Percentiles rank a stretch among this genome's conserved stretches.
phyloP scores from a whole-genome alignment of 2,888 invertebrate genomes.

The Cistogaster globosa region DNA sequence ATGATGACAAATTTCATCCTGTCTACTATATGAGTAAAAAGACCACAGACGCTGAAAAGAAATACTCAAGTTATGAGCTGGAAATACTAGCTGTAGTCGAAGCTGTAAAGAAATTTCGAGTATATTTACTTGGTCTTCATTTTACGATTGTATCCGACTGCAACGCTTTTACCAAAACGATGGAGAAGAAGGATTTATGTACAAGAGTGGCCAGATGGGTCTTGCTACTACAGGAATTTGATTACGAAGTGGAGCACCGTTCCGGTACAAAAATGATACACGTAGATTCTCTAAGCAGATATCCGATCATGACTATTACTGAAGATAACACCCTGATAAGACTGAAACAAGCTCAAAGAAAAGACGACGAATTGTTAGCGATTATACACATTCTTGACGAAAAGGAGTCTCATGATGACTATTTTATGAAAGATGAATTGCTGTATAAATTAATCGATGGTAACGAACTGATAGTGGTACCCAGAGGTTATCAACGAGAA shows the following conservation, averaged over 20 bases:
- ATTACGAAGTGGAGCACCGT: conserved; percentile 71
- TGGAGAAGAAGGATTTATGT: conserved; percentile 67
- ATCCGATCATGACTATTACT: conserved; percentile 41
- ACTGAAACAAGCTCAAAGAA: conserved; percentile 56
- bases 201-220: conserved; percentile 66
- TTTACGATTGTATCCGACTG: conserved; percentile 53
- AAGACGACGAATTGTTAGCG: conserved; percentile 69
- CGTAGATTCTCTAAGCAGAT: conserved; percentile 56
- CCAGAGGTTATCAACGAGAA: conserved; percentile 42
- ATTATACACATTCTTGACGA: conserved; percentile 61
- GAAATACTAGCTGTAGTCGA: conserved; percentile 56
- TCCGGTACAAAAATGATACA: conserved; percentile 64
- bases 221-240: conserved; percentile 44
- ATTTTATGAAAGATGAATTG: conserved; percentile 61
- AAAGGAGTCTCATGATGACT: conserved; percentile 54
- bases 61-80: conserved; percentile 55
- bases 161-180: conserved; percentile 68
- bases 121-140: conserved; percentile 51
- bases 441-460: conserved; percentile 57
- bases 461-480: conserved; percentile 58
- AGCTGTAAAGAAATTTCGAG: conserved; percentile 1
- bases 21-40: conserved; percentile 50
- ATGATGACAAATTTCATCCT: conserved; percentile 31
- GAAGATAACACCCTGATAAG: conserved; percentile 24
- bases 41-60: conserved; percentile 42